These are phyloP conservation scores for Dicranocentrus wangi DNA, from an alignment of 2,888 invertebrate genomes.

Conservation along the genomic window DNA sequence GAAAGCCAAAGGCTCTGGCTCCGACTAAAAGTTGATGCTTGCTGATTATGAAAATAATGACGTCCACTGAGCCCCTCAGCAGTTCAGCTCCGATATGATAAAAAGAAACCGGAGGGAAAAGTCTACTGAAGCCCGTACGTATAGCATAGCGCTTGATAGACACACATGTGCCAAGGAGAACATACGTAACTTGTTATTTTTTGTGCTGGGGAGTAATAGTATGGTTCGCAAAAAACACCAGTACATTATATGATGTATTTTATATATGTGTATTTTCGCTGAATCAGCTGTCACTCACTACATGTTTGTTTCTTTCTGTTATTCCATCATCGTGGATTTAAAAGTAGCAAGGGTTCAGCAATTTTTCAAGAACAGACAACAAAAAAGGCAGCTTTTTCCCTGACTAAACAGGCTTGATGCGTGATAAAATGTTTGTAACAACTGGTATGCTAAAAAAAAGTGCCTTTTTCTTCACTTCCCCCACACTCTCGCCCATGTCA, in stretches of 20 bases:
- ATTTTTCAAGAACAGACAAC: constrained; percentile 56
- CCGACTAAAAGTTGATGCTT: constrained; percentile 15
- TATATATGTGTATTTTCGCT: constrained; percentile 48
- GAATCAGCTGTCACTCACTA: constrained; percentile 69
- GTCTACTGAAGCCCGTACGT: no score
- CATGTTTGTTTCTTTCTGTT: constrained; percentile 40
- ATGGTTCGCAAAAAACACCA: constrained; percentile 13
- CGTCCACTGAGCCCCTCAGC: constrained; percentile 29
- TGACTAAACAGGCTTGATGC: constrained; percentile 13
- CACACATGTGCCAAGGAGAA: no score
- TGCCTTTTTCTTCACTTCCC: neutral
- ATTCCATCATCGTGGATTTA: constrained; percentile 45
- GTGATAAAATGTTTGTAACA: constrained; percentile 7
- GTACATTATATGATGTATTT: constrained; percentile 32
- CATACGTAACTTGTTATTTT: constrained; percentile 12
- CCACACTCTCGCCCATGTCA: no score
- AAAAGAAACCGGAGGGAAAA: neutral
- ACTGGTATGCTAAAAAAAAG: neutral
- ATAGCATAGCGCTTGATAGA: no score
- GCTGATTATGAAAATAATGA: constrained; percentile 54
- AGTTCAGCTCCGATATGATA: neutral
- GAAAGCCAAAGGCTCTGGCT: constrained; percentile 19
- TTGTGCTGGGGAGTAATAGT: neutral
- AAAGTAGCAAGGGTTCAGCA: constrained; percentile 48
- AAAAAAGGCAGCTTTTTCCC: constrained; percentile 10